A percentile compares a stretch with the other conserved stretches of the same genome.
Evolutionary conservation across 1,140 invertebrate species (phyloP).

Genomic region (Watersipora subatra): DNA sequence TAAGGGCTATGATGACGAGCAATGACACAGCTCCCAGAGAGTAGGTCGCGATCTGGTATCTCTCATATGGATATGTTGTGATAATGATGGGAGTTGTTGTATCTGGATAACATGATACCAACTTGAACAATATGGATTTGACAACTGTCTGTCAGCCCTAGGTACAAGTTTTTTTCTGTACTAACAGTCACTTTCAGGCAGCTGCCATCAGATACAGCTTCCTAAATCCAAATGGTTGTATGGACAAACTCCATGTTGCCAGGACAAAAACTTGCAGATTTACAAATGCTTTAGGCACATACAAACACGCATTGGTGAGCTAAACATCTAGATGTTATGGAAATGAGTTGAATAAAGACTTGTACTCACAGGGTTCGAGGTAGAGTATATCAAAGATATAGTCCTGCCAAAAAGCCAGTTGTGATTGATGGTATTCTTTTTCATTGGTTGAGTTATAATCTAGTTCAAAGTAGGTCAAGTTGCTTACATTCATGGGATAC

Average conservation of each 20-base stretch:
- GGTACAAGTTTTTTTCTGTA: neutral
- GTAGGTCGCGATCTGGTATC: neutral
- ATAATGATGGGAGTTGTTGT: neutral
- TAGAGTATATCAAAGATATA: neutral
- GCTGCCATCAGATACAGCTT: neutral
- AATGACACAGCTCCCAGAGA: neutral
- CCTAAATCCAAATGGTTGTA: neutral
- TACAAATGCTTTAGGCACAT: neutral
- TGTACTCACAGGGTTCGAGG: neutral
- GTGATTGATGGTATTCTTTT: neutral
- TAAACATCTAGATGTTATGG: no score
- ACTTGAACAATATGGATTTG: neutral
- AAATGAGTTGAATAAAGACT: neutral
- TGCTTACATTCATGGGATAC: constrained; percentile 1
- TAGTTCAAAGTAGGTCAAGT: constrained; percentile 1
- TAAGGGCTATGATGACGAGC: neutral
- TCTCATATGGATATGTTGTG: neutral
- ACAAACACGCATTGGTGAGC: no score
- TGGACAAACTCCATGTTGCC: neutral
- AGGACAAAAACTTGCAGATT: neutral
- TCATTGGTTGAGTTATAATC: constrained; percentile 2
- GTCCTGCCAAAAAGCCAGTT: neutral
- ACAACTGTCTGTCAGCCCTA: neutral
- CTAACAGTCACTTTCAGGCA: neutral
- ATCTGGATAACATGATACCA: neutral